These are phyloP conservation scores for Daktulosphaira vitifoliae DNA, from an alignment of 1,140 invertebrate genomes.

Conservation along the genomic window DNA sequence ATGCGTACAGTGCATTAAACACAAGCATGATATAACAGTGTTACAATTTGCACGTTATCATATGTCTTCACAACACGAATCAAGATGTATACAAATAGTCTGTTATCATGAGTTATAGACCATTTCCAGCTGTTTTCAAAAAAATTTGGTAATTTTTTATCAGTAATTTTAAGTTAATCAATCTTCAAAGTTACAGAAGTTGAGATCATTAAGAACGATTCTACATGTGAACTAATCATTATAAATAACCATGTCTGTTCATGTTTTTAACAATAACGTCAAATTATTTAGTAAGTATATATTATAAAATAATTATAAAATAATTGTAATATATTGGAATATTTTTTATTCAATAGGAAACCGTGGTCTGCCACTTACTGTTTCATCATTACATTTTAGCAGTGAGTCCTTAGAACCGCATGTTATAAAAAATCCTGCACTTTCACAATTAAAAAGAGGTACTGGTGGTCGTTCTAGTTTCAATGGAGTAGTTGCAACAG, in stretches of 20 bases:
- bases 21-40: too few relatives aligned
- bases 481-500: slow-evolving; percentile 92
- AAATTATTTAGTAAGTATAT: slow-evolving; percentile 13
- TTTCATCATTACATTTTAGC: slow-evolving; percentile 19
- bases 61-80: too few relatives aligned
- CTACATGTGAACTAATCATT: too few relatives aligned
- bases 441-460: slow-evolving; percentile 66
- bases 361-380: neutral
- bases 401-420: neutral
- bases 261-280: slow-evolving; percentile 4
- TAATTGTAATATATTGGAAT: too few relatives aligned
- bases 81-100: too few relatives aligned
- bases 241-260: neutral
- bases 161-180: neutral
- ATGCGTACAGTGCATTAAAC: neutral
- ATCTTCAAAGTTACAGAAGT: too few relatives aligned
- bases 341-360: neutral
- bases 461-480: slow-evolving; percentile 92
- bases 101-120: too few relatives aligned
- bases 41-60: too few relatives aligned
- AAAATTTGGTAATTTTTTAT: slow-evolving; percentile 7
- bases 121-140: slow-evolving; percentile 16
- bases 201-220: too few relatives aligned
- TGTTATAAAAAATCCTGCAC: slow-evolving; percentile 47
- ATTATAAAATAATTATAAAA: neutral